Evolutionary conservation across 2,888 invertebrate species (phyloP).

Genomic region (Anoplius nigerrimus): DNA sequence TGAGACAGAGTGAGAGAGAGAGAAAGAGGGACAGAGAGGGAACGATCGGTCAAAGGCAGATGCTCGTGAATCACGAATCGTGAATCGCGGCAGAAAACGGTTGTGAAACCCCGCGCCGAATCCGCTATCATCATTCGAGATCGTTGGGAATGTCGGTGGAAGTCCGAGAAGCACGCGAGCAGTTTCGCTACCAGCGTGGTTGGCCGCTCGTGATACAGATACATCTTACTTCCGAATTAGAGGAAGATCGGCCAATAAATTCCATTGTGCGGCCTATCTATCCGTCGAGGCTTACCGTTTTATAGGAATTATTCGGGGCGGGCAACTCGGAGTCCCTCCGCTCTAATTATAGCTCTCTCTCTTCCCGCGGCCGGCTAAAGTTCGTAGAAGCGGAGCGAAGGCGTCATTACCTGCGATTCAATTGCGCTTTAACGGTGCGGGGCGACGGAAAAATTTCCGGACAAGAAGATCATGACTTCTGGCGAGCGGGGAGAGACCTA

Average conservation of each 20-base stretch:
- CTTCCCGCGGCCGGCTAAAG: neutral
- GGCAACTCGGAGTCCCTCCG: too few relatives aligned
- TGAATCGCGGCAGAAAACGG: slow-evolving; percentile 35
- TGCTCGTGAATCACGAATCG: slow-evolving; percentile 46
- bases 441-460: neutral
- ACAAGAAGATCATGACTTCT: neutral
- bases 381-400: neutral
- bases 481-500: too few relatives aligned
- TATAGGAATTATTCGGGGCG: too few relatives aligned
- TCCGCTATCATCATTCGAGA: slow-evolving; percentile 50
- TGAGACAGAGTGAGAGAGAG: too few relatives aligned
- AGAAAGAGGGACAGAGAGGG: neutral
- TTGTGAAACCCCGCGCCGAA: slow-evolving; percentile 24
- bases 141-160: slow-evolving; percentile 47
- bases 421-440: neutral
- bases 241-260: too few relatives aligned
- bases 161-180: slow-evolving; percentile 22
- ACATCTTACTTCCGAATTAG: too few relatives aligned
- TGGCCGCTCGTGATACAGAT: too few relatives aligned
- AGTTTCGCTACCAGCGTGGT: slow-evolving; percentile 27
- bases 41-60: slow-evolving; percentile 47
- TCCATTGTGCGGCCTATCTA: too few relatives aligned
- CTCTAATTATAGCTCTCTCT: neutral
- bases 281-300: too few relatives aligned
- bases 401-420: slow-evolving; percentile 1